Conservation (phyloP, 1,140 invertebrate species). For the Pemphigus obesinymphae region DNA sequence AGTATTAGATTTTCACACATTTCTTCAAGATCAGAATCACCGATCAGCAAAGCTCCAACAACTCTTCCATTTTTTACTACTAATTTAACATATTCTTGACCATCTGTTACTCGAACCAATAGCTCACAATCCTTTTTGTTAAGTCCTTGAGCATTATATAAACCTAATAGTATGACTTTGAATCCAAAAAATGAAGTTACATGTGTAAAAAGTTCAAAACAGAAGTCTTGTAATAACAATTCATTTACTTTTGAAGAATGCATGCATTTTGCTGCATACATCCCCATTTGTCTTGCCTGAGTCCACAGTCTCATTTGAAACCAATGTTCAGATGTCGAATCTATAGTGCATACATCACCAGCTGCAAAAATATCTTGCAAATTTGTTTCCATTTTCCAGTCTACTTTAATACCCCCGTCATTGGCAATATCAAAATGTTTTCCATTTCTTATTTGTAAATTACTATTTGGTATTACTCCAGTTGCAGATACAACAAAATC, state of each 20-base stretch:
- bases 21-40: conserved; percentile 95
- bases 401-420: conserved; percentile 75
- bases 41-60: conserved; percentile 91
- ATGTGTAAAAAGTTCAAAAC: conserved; percentile 96
- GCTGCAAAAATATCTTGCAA: conserved; percentile 81
- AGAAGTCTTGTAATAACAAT: conserved; percentile 78
- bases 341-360: conserved; percentile 83
- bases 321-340: conserved; percentile 83
- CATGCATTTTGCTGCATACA: conserved; percentile 90
- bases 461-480: conserved; percentile 73
- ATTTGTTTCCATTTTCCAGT: conserved; percentile 81
- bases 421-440: conserved; percentile 56
- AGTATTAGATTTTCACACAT: conserved; percentile 97
- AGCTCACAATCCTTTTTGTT: conserved; percentile 75
- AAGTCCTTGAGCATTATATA: conserved; percentile 90
- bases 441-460: conserved; percentile 56
- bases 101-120: conserved; percentile 76
- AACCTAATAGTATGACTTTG: conserved; percentile 88
- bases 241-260: conserved; percentile 59
- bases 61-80: conserved; percentile 78
- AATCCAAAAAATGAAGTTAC: conserved; percentile 92
- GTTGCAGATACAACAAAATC: conserved; percentile 95
- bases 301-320: conserved; percentile 97
- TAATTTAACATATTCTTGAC: conserved; percentile 85
- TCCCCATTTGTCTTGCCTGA: conserved; percentile 95